A percentile compares a stretch with the other conserved stretches of the same genome.
phyloP scores from a whole-genome alignment of 2,113 vertebrate genomes.

The Stictonetta naevosa region DNA sequence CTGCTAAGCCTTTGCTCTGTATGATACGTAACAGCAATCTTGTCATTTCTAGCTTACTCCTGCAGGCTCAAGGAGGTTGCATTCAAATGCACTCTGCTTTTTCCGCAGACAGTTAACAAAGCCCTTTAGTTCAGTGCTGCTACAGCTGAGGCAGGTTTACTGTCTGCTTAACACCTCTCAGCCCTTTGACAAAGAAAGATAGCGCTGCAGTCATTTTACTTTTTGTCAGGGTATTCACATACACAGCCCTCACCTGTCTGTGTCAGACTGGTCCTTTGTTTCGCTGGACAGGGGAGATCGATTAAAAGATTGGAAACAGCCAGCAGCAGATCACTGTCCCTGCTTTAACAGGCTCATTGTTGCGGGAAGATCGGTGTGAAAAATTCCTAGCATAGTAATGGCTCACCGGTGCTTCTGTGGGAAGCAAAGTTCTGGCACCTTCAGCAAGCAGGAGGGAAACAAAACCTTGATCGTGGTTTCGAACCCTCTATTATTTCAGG shows the following conservation, averaged over 20 bases:
- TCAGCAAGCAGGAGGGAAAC: not conserved
- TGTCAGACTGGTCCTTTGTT: slow-evolving; percentile 30
- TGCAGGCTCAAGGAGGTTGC: not conserved
- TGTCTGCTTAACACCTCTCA: slow-evolving; percentile 32
- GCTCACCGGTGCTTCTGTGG: not conserved
- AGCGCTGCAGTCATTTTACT: not conserved
- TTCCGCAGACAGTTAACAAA: slow-evolving; percentile 14
- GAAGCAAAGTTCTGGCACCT: not conserved
- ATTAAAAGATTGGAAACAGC: not conserved
- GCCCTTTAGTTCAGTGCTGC: not conserved
- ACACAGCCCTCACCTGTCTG: slow-evolving; percentile 44
- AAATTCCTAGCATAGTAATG: not conserved
- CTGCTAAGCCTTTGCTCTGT: not conserved
- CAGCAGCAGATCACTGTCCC: not conserved
- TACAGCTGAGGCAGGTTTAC: not conserved
- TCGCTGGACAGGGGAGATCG: slow-evolving; percentile 33
- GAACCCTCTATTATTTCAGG: not conserved
- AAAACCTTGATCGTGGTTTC: not conserved
- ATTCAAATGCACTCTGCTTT: not conserved
- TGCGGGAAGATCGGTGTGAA: not conserved
- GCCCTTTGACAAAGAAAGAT: slow-evolving; percentile 26
- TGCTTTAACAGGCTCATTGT: not conserved
- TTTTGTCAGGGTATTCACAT: slow-evolving; percentile 16
- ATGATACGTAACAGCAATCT: not conserved
- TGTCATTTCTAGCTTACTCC: not conserved